These are phyloP conservation scores for Microctenopoma steveboyesi DNA, from an alignment of 2,797 vertebrate species.

Conservation along the genomic window DNA sequence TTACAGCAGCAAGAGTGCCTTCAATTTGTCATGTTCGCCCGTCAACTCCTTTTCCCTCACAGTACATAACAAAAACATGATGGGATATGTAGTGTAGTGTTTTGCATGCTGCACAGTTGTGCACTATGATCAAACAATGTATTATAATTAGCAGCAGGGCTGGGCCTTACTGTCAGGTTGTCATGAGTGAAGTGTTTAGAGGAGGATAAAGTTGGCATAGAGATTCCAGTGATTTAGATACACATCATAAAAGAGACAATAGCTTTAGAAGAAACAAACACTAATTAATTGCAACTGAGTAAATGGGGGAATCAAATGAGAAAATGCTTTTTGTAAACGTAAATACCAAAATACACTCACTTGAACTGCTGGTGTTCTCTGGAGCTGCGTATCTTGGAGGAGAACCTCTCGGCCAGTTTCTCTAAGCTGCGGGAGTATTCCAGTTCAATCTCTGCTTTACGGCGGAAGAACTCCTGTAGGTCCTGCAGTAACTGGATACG, in stretches of 20 bases:
- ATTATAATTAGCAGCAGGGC: slow-evolving; percentile 47
- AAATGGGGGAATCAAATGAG: slow-evolving; percentile 2
- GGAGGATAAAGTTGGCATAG: slow-evolving; percentile 8
- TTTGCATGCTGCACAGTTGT: slow-evolving; percentile 21
- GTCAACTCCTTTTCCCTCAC: slow-evolving; percentile 5
- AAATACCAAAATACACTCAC: slow-evolving; percentile 78
- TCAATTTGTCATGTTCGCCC: slow-evolving; percentile 17
- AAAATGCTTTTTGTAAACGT: neutral
- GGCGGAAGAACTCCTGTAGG: slow-evolving; percentile 98
- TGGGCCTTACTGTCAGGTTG: slow-evolving; percentile 23
- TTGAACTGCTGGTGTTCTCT: slow-evolving; percentile 96
- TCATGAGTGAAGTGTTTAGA: slow-evolving; percentile 44
- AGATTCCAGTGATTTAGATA: slow-evolving; percentile 4
- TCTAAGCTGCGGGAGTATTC: slow-evolving; percentile 98
- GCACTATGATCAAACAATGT: slow-evolving; percentile 38
- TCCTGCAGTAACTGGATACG: slow-evolving; percentile 97
- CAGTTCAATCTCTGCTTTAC: slow-evolving; percentile 96
- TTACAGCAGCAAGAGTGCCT: neutral
- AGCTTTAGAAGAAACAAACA: slow-evolving; percentile 1
- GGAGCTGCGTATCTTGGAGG: slow-evolving; percentile 97
- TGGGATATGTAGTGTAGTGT: slow-evolving; percentile 8
- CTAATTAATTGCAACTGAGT: neutral
- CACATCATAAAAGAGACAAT: neutral
- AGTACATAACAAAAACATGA: slow-evolving; percentile 15
- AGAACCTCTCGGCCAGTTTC: slow-evolving; percentile 96